Base-by-base conservation (phyloP, 2,888 invertebrate species). In the Aromia moschata region DNA sequence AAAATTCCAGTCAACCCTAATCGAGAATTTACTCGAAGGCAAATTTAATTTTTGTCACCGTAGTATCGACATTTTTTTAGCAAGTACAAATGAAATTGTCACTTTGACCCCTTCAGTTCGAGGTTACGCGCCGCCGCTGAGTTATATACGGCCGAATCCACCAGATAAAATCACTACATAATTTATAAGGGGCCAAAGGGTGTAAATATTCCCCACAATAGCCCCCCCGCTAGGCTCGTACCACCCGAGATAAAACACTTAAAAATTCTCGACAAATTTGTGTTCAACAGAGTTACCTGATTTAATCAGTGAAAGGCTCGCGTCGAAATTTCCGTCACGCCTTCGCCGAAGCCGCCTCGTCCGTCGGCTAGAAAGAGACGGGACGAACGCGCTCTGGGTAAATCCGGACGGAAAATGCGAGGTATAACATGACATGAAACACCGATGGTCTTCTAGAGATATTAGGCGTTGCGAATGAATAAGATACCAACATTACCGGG, bases 141-240 rank as follows among this genome's bases (percentile, higher is more conserved):
- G 62, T 65, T 60, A 53, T 62, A 60, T 62, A 62, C 44, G 64
- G 46, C 49, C 44, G 58, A 56, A 60, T 58, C 51, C 49, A 43
- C 20, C 25, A 65, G 71, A 74, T 74, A 75, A 72, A 69, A 74
- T 71, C 76, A 73, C 74, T 58, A 69, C 64, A 68, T 77, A 75
- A 79, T 79, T 79, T 79, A 79, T 79, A 69, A 73, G 71, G 71
- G 74, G 74, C 72, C 74, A 70, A 76, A 76, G 77, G 77, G 79
- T 78, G 78, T 78, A 79, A 79, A 79, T 79, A 78, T 77, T 76
- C 74, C 70, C 65, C 70, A 78, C 77, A 78, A 79, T 77, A 74
- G 74, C 69, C 67, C 68, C n/a, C 79, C 78, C 74, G 78, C 76
- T 71, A 77, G 64, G 73, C 55, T 61, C 59, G 62, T 67, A 65